phyloP scores from a whole-genome alignment of 2,113 vertebrate species.

The Ceyx melanurus region DNA sequence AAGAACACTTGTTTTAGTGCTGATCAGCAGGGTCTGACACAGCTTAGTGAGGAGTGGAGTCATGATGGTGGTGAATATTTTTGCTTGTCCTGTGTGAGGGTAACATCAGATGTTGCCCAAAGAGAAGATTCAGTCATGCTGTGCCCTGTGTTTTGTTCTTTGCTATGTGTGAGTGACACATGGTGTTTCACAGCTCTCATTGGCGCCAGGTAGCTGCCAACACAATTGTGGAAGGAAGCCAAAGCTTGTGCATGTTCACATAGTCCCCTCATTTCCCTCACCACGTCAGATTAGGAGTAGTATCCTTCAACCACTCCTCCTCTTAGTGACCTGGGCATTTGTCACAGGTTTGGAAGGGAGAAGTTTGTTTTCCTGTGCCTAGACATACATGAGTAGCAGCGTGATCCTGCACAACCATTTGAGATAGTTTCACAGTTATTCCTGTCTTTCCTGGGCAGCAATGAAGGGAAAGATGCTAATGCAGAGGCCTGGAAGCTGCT shows the following conservation, averaged over 20 bases:
- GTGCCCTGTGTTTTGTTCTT: not conserved
- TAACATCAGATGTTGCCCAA: rapidly evolving
- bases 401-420: not conserved
- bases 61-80: not conserved
- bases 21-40: rapidly evolving
- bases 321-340: not conserved
- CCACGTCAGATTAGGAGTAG: not conserved
- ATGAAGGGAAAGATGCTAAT: not conserved
- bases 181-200: rapidly evolving
- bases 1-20: not conserved
- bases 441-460: not conserved
- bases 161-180: rapidly evolving
- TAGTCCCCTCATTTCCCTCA: rapidly evolving
- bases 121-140: rapidly evolving
- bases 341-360: not conserved
- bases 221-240: not conserved
- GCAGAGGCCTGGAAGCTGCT: not conserved
- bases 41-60: not conserved
- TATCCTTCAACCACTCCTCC: not conserved
- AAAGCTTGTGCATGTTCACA: rapidly evolving
- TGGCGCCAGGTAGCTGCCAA: not conserved
- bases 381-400: rapidly evolving
- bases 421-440: not conserved
- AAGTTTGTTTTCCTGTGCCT: not conserved
- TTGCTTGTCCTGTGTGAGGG: rapidly evolving